Percentiles rank a stretch among this genome's conserved stretches.
Evolutionary conservation across 2,113 vertebrate species (phyloP).

Genomic region (Cyprinodon variegatus): DNA sequence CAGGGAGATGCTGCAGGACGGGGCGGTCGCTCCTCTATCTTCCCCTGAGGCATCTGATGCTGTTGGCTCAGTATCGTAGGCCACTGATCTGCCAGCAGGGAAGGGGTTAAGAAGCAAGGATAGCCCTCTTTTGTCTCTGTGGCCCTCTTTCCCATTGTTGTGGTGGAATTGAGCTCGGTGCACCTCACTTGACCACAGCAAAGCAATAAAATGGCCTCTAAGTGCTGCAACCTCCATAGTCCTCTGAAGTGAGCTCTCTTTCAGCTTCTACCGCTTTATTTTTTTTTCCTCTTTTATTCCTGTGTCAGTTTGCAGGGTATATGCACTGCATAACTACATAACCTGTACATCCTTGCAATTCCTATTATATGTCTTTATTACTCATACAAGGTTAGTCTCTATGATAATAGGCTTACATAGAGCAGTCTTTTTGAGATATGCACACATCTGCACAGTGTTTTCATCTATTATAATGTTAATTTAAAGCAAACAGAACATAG

Average conservation of each 20-base stretch:
- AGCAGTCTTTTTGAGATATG: background rate
- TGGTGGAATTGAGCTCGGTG: slow-evolving; percentile 81
- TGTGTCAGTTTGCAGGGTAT: slow-evolving; percentile 5
- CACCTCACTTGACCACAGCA: slow-evolving; percentile 86
- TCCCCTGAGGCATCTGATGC: slow-evolving; percentile 38
- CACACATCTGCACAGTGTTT: background rate
- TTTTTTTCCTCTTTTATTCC: background rate
- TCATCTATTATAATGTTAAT: slow-evolving; percentile 1
- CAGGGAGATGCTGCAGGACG: slow-evolving; percentile 16
- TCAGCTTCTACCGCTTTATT: slow-evolving; percentile 51
- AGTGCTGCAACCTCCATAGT: slow-evolving; percentile 75
- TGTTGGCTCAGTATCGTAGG: slow-evolving; percentile 43
- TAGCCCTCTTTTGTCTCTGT: slow-evolving; percentile 81
- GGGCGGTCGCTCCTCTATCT: slow-evolving; percentile 42
- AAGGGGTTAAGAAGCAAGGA: slow-evolving; percentile 83
- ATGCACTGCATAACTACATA: background rate
- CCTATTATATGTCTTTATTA: background rate
- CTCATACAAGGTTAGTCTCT: background rate
- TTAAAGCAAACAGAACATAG: background rate
- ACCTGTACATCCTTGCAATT: background rate
- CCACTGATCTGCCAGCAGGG: slow-evolving; percentile 58
- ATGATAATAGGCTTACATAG: background rate
- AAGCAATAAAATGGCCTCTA: slow-evolving; percentile 84
- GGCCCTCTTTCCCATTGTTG: slow-evolving; percentile 83
- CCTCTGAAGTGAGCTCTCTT: slow-evolving; percentile 74